Percentiles rank a stretch among this genome's conserved stretches.
phyloP scores from a whole-genome alignment of 2,797 vertebrate species.

The Enteromius fasciolatus region DNA sequence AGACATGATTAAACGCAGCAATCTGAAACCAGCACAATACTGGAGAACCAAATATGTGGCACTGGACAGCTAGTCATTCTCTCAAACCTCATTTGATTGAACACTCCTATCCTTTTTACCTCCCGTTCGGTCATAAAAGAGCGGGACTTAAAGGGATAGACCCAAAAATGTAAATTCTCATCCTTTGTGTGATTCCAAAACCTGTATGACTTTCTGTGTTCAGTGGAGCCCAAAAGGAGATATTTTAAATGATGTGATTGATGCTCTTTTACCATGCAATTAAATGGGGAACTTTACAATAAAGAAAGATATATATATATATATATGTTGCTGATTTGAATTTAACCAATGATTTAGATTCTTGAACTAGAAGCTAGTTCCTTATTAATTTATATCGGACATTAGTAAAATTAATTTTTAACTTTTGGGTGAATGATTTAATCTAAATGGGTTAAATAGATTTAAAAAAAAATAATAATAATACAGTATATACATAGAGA shows the following conservation, averaged over 20 bases:
- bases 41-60: slow-evolving; percentile 55
- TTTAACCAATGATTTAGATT: background rate
- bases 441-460: background rate
- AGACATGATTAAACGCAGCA: slow-evolving; percentile 79
- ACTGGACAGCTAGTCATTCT: slow-evolving; percentile 46
- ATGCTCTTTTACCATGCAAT: background rate
- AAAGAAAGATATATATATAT: background rate
- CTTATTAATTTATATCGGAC: background rate
- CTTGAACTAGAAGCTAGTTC: background rate
- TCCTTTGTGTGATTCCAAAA: background rate
- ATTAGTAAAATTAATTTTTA: background rate
- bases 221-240: background rate
- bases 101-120: slow-evolving; percentile 22
- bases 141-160: background rate
- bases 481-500: too few relatives aligned
- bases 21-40: slow-evolving; percentile 64
- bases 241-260: background rate
- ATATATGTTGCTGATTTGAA: background rate
- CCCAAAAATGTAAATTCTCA: background rate
- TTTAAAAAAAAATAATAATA: too few relatives aligned
- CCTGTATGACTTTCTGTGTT: background rate
- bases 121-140: slow-evolving; percentile 1
- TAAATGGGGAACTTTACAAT: background rate
- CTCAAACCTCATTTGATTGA: slow-evolving; percentile 28
- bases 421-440: background rate